Percentiles rank a stretch among this genome's conserved stretches.
Evolutionary conservation across 23 tunicate genomes (phyloP).

Genomic region (Trididemnum clinides): DNA sequence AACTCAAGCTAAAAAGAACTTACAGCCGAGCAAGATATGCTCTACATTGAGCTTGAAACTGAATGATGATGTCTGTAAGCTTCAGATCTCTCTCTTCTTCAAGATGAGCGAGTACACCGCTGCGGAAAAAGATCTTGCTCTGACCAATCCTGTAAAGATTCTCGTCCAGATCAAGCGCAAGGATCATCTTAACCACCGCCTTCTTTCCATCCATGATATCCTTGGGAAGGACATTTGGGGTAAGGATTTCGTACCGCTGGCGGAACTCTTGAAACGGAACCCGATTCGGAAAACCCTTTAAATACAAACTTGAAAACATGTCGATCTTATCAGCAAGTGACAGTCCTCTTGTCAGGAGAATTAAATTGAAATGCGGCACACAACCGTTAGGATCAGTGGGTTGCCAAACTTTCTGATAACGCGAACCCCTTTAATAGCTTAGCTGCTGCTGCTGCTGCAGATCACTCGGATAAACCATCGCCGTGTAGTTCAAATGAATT

Average conservation of each 20-base stretch:
- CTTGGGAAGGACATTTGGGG: conserved; percentile 92
- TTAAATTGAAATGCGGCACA: no score
- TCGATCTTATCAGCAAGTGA: no score
- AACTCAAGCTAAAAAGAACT: no score
- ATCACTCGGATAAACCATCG: no score
- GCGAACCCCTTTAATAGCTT: no score
- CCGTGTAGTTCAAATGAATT: no score
- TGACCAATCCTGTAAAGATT: conserved; percentile 95
- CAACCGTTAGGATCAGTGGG: no score
- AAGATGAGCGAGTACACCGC: conserved; percentile 99
- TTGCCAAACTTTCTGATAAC: no score
- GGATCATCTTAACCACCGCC: conserved; percentile 90
- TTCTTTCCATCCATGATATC: conserved; percentile 99
- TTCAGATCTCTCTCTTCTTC: conserved; percentile 99
- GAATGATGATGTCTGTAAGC: conserved; percentile 99
- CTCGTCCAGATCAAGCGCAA: conserved; percentile 93
- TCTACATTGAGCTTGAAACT: conserved; percentile 92
- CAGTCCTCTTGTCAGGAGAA: no score
- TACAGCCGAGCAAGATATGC: conserved; percentile 91
- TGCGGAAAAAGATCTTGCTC: conserved; percentile 99
- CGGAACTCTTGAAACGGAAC: conserved; percentile 99
- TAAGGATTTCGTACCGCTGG: conserved; percentile 97
- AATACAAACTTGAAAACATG: no score
- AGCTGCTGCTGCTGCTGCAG: no score
- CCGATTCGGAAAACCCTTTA: conserved; percentile 99